phyloP scores from a whole-genome alignment of 1,140 invertebrate species.

The Heliconius himera region DNA sequence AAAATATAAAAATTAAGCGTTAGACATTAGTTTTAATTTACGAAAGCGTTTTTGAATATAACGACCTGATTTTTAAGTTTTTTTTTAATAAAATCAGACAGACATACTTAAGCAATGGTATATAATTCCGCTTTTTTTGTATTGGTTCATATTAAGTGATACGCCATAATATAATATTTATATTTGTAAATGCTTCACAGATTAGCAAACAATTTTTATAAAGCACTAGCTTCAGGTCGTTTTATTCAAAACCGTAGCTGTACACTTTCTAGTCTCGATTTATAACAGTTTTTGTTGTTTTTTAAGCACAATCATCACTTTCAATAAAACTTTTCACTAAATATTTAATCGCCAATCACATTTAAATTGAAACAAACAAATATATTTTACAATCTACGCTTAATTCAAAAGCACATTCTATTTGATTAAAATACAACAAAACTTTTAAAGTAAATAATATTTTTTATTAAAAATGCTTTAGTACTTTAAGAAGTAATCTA shows the following conservation, averaged over 20 bases:
- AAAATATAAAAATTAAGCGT: slow-evolving; percentile 57
- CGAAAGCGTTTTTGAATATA: slow-evolving; percentile 59
- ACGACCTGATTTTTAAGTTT: slow-evolving; percentile 48
- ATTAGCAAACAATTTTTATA: background rate
- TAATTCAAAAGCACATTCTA: slow-evolving; percentile 34
- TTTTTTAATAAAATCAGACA: background rate
- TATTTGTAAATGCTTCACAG: background rate
- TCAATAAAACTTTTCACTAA: slow-evolving; percentile 5
- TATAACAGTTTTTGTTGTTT: slow-evolving; percentile 59
- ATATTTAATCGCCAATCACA: slow-evolving; percentile 3
- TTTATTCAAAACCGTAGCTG: slow-evolving; percentile 56
- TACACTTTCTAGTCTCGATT: slow-evolving; percentile 78
- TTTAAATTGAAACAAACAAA: slow-evolving; percentile 1
- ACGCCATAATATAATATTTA: background rate
- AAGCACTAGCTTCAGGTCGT: slow-evolving; percentile 51
- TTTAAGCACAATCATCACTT: slow-evolving; percentile 24
- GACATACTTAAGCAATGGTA: background rate
- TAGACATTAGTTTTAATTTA: slow-evolving; percentile 63
- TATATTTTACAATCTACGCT: slow-evolving; percentile 12
- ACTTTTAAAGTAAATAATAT: slow-evolving; percentile 15
- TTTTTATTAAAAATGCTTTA: slow-evolving; percentile 42
- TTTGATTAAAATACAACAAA: slow-evolving; percentile 19
- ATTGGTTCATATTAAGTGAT: no score
- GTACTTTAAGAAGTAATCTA: slow-evolving; percentile 42
- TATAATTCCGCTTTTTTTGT: no score